These are phyloP conservation scores for Hydractinia echinata DNA, from an alignment of 30 jellyfish, hydroid and myxozoan genomes.

Conservation along the genomic window DNA sequence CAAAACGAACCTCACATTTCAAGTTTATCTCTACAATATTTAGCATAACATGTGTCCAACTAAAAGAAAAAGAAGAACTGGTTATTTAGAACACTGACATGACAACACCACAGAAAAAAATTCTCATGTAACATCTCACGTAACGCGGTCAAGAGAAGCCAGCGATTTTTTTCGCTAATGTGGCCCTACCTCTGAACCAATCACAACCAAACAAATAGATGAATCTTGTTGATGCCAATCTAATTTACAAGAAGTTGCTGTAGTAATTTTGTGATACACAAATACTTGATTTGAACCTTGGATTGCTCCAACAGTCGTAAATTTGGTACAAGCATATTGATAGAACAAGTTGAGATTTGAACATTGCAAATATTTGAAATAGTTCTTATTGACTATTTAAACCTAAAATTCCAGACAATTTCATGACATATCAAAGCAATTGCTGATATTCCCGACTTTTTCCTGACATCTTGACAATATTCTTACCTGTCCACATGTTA, in stretches of 20 bases:
- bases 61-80: background rate
- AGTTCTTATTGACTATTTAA: background rate
- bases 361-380: background rate
- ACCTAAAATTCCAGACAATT: background rate
- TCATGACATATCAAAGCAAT: no score
- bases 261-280: no score
- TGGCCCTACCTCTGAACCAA: constrained; percentile 71
- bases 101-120: background rate
- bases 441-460: background rate
- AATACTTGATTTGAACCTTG: no score
- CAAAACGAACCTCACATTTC: background rate
- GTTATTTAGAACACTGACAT: no score
- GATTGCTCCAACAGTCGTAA: no score
- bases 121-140: background rate
- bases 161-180: background rate
- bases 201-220: constrained; percentile 43
- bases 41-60: background rate
- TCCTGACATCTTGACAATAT: background rate
- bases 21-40: background rate
- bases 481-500: no score
- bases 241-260: background rate
- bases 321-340: no score
- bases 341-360: no score
- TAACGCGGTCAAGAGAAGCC: background rate
- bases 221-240: constrained; percentile 63